Conservation (phyloP, 2,888 invertebrate genomes). For the Lysandra bellargus region DNA sequence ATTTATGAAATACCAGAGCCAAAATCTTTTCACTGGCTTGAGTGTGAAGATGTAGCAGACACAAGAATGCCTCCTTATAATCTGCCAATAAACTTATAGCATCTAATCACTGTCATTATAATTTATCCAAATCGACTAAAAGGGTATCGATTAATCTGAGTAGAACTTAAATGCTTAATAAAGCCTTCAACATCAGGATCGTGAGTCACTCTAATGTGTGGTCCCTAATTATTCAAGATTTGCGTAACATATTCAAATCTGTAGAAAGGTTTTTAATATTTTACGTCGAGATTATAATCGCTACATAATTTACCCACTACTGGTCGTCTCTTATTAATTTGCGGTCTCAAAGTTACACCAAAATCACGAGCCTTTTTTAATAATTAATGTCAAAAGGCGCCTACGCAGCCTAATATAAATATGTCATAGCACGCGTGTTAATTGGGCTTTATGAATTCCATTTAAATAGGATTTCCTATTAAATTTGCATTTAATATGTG, state of each 20-base stretch:
- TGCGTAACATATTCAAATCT: conserved; percentile 17
- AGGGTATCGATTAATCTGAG: background rate
- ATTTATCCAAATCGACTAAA: background rate
- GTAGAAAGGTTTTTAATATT: conserved; percentile 27
- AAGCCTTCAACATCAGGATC: conserved; percentile 24
- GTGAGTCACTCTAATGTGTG: conserved; percentile 21
- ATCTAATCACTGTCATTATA: background rate
- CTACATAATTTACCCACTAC: conserved; percentile 17
- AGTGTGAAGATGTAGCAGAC: no score
- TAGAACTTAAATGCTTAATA: conserved; percentile 24
- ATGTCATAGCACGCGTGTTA: background rate
- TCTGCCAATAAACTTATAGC: background rate
- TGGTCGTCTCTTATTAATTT: conserved; percentile 13
- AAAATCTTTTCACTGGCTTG: no score
- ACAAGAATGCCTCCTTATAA: background rate
- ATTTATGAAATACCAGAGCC: no score
- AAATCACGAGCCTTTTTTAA: conserved; percentile 1
- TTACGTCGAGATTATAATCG: conserved; percentile 14
- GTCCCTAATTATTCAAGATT: conserved; percentile 26
- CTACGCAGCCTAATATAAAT: background rate
- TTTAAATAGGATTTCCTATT: background rate
- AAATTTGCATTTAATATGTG: background rate
- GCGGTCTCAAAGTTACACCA: conserved; percentile 20
- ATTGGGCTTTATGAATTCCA: background rate
- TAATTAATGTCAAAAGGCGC: background rate